Evolutionary conservation across 2,113 vertebrate genomes (phyloP).

Genomic region (Salvator merianae): DNA sequence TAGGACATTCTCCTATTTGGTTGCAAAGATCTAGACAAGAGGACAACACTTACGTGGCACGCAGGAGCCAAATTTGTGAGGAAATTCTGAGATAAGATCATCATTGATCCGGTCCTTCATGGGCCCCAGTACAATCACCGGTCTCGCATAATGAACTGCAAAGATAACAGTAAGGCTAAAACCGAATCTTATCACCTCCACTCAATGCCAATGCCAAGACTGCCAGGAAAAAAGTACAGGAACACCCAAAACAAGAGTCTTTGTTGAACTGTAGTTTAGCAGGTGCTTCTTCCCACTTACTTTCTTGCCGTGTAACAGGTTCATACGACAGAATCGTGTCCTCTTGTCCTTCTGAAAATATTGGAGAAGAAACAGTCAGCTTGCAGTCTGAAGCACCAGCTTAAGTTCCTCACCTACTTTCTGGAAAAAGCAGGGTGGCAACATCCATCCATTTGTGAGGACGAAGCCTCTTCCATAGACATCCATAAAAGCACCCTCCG

Average conservation of each 20-base stretch:
- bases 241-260: background rate
- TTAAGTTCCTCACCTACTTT: background rate
- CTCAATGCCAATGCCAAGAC: accelerated
- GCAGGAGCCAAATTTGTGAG: slow-evolving; percentile 98
- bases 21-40: background rate
- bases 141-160: slow-evolving; percentile 94
- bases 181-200: slow-evolving; percentile 3
- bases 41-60: slow-evolving; percentile 90
- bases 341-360: slow-evolving; percentile 93
- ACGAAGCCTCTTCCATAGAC: background rate
- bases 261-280: background rate
- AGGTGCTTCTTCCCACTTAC: slow-evolving; percentile 78
- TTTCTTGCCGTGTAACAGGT: slow-evolving; percentile 96
- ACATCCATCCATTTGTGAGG: background rate
- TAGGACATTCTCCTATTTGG: background rate
- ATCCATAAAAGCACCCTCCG: background rate
- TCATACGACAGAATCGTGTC: slow-evolving; percentile 97
- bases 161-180: slow-evolving; percentile 12
- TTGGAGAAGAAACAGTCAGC: background rate
- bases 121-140: slow-evolving; percentile 96
- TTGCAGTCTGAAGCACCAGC: background rate
- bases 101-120: slow-evolving; percentile 97
- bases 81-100: slow-evolving; percentile 98
- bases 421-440: background rate
- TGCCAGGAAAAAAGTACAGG: no score